Percentiles rank a stretch among this genome's conserved stretches.
phyloP scores from a whole-genome alignment of 2,888 invertebrate species.

The Diarsia mendica region DNA sequence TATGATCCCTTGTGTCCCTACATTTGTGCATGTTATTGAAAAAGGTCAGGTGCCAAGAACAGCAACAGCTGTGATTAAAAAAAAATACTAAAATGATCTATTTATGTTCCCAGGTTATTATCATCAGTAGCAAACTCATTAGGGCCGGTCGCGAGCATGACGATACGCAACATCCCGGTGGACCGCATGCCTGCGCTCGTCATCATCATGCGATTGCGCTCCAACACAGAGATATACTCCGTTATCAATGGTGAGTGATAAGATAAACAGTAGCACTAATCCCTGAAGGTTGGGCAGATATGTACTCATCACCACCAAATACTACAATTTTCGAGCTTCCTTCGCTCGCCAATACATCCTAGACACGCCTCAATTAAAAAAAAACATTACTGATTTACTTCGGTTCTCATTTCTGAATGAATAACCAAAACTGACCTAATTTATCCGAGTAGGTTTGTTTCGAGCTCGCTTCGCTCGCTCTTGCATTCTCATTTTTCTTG shows the following conservation, averaged over 20 bases:
- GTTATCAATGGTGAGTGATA: slow-evolving; percentile 94
- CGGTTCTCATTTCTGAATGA: no score
- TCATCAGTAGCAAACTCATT: slow-evolving; percentile 94
- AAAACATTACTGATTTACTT: no score
- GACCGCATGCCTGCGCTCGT: slow-evolving; percentile 97
- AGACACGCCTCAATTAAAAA: no score
- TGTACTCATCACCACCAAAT: not conserved
- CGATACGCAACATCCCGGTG: slow-evolving; percentile 95
- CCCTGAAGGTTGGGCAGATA: not conserved
- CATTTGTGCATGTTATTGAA: not conserved
- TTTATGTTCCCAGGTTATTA: slow-evolving; percentile 91
- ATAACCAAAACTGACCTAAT: no score
- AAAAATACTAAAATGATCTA: not conserved
- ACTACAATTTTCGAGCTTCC: no score
- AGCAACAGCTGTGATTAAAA: not conserved
- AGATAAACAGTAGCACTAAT: not conserved
- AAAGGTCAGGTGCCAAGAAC: not conserved
- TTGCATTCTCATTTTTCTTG: no score
- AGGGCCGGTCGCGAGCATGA: slow-evolving; percentile 95
- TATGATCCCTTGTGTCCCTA: not conserved
- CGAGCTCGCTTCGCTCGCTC: no score
- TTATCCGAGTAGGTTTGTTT: no score
- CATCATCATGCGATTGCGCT: slow-evolving; percentile 96
- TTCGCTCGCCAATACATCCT: no score
- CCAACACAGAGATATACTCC: slow-evolving; percentile 97